phyloP scores from a whole-genome alignment of 2,113 vertebrate species.

The Cairina moschata region DNA sequence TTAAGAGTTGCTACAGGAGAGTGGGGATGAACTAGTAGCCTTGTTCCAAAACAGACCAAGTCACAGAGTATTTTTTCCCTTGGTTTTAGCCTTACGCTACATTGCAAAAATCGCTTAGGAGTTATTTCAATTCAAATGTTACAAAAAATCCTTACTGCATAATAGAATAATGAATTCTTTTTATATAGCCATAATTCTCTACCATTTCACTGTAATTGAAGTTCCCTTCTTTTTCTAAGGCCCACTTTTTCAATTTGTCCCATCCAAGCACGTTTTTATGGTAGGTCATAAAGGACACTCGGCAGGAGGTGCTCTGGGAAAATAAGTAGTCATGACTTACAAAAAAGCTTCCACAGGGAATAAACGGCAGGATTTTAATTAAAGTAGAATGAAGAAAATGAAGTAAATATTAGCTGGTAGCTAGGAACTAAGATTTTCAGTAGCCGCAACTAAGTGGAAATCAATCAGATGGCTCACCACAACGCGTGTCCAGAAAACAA shows the following conservation, averaged over 20 bases:
- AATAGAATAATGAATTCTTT: background rate
- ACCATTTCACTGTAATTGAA: background rate
- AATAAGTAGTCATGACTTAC: conserved; percentile 4
- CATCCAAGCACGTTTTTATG: conserved; percentile 49
- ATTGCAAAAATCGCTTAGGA: background rate
- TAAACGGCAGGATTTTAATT: conserved; percentile 64
- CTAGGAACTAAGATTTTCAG: conserved; percentile 49
- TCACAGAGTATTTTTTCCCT: background rate
- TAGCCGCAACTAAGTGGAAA: conserved; percentile 29
- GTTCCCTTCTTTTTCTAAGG: background rate
- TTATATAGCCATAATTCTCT: conserved; percentile 26
- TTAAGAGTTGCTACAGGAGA: background rate
- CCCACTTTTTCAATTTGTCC: conserved; percentile 18
- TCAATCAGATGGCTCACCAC: conserved; percentile 53
- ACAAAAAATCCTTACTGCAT: background rate
- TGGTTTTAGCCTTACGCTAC: background rate
- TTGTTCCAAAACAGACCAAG: background rate
- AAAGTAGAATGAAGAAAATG: conserved; percentile 46
- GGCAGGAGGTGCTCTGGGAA: conserved; percentile 40
- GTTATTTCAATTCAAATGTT: background rate
- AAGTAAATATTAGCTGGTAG: conserved; percentile 51
- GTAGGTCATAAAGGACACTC: conserved; percentile 46
- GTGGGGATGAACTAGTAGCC: background rate
- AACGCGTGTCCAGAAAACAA: conserved; percentile 44
- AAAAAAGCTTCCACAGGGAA: conserved; percentile 41